Percentiles rank a stretch among this genome's conserved stretches.
phyloP scores from a whole-genome alignment of 1,140 invertebrate species.

The Copidosoma floridanum region DNA sequence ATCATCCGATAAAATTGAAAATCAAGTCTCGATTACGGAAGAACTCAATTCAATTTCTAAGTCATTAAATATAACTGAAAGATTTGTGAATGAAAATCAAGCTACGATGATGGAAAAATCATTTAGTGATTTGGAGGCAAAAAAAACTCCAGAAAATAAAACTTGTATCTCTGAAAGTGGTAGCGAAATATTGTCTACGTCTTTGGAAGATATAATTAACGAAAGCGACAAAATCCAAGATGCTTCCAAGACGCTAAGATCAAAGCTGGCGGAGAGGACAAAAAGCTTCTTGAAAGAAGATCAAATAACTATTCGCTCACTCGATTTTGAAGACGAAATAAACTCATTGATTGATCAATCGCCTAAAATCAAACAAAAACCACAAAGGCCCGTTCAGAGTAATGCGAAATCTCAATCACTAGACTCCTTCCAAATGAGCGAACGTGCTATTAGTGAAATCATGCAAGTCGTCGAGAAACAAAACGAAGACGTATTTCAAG shows the following conservation, averaged over 20 bases:
- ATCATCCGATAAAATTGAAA: not conserved
- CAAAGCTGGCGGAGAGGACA: not conserved
- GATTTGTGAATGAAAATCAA: too few species aligned
- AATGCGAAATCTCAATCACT: not conserved
- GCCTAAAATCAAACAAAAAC: not conserved
- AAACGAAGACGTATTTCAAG: not conserved
- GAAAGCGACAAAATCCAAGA: not conserved
- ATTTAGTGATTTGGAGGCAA: not conserved
- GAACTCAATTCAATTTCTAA: too few species aligned
- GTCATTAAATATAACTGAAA: too few species aligned
- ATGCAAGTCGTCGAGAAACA: not conserved
- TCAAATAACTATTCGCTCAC: not conserved
- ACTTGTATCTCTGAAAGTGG: not conserved
- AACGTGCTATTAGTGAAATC: not conserved
- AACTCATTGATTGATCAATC: not conserved
- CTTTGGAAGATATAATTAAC: not conserved
- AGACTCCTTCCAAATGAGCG: conserved; percentile 5
- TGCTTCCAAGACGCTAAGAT: not conserved
- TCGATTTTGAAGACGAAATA: conserved; percentile 5
- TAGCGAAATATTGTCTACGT: not conserved
- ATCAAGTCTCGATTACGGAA: not conserved
- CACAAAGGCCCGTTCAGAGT: not conserved
- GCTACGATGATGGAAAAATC: too few species aligned
- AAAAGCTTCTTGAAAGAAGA: conserved; percentile 3
- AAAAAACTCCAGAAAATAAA: not conserved